Conservation (phyloP, 2,113 vertebrate genomes). For the Boleophthalmus pectinirostris region DNA sequence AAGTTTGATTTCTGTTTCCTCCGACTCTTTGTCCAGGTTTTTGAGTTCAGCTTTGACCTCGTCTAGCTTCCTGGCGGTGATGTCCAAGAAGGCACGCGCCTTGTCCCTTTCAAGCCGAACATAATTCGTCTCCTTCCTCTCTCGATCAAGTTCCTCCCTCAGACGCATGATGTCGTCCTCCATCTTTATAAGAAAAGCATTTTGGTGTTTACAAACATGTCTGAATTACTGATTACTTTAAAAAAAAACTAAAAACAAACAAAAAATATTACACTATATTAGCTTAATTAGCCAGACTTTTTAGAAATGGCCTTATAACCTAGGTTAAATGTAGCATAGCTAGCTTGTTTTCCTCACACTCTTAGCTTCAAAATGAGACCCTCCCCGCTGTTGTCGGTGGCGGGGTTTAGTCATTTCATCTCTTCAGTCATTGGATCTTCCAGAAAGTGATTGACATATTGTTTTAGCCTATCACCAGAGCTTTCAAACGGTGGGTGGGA, state of each 20-base stretch:
- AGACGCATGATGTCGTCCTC: conserved; percentile 81
- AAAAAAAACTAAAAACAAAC: too few species aligned
- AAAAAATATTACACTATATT: neutral
- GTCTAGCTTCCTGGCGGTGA: conserved; percentile 83
- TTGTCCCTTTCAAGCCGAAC: conserved; percentile 91
- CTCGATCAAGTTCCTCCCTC: conserved; percentile 87
- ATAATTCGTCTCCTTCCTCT: conserved; percentile 90
- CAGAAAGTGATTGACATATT: too few species aligned
- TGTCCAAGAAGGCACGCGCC: conserved; percentile 87
- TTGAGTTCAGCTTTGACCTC: conserved; percentile 82
- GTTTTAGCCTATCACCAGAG: too few species aligned
- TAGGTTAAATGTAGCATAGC: neutral
- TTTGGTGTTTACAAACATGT: neutral
- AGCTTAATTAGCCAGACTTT: neutral
- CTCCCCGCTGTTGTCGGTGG: too few species aligned
- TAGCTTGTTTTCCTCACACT: too few species aligned
- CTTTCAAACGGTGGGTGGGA: too few species aligned
- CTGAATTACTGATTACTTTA: neutral
- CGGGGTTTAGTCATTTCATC: too few species aligned
- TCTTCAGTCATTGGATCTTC: too few species aligned
- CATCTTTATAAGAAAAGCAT: conserved; percentile 74
- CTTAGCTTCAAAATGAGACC: too few species aligned
- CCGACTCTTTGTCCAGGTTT: conserved; percentile 83
- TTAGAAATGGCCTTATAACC: too few species aligned
- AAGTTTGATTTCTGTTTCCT: conserved; percentile 85